These are phyloP conservation scores for Brachyrhaphis roseni DNA, from an alignment of 2,797 vertebrate species.

Conservation along the genomic window DNA sequence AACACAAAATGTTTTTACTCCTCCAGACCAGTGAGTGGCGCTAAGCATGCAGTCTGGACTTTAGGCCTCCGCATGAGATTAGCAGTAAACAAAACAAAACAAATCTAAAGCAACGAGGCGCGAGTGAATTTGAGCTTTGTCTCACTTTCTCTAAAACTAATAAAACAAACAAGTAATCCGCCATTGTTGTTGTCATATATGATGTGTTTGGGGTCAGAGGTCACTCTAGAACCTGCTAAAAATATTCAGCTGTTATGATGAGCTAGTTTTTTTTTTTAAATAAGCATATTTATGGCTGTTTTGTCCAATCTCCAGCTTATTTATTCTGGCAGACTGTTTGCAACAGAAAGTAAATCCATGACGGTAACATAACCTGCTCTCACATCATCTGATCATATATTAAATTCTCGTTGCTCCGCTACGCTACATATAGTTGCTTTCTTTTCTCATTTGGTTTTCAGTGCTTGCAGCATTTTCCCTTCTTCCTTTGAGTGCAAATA, in stretches of 20 bases:
- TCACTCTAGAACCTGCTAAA: too few relatives aligned
- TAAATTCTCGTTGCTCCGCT: conserved; percentile 68
- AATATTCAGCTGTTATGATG: conserved; percentile 1
- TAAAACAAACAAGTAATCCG: too few relatives aligned
- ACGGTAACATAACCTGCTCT: conserved; percentile 29
- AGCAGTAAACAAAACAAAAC: too few relatives aligned
- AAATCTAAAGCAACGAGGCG: too few relatives aligned
- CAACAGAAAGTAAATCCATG: conserved; percentile 20
- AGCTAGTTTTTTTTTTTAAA: conserved; percentile 27
- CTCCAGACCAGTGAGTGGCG: too few relatives aligned
- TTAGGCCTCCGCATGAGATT: too few relatives aligned
- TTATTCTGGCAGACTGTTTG: conserved; percentile 18
- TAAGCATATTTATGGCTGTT: conserved; percentile 39
- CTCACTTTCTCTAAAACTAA: too few relatives aligned
- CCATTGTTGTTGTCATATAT: too few relatives aligned
- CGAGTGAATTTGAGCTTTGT: too few relatives aligned
- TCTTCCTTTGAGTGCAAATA: conserved; percentile 79
- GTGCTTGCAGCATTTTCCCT: conserved; percentile 79
- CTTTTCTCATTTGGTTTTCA: conserved; percentile 81
- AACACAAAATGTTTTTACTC: too few relatives aligned
- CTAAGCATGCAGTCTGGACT: too few relatives aligned
- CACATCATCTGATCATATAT: conserved; percentile 73
- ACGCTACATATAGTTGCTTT: conserved; percentile 82
- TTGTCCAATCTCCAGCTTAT: conserved; percentile 37
- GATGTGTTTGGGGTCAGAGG: too few relatives aligned